phyloP scores from a whole-genome alignment of 2,888 invertebrate species.

The Volucella inanis region DNA sequence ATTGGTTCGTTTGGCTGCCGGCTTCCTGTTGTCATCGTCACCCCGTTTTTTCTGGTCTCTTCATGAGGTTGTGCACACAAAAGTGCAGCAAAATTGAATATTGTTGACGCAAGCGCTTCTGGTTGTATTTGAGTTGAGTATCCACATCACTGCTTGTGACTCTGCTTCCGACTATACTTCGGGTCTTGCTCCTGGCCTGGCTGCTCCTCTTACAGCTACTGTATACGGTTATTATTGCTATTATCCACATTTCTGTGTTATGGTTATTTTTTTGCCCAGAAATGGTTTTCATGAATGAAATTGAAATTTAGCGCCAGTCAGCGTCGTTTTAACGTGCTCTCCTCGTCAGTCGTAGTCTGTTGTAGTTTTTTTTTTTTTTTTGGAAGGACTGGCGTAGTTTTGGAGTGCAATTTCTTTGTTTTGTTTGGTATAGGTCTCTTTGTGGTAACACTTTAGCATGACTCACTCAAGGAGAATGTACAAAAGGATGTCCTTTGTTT shows the following conservation, averaged over 20 bases:
- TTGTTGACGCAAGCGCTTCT: conserved; percentile 69
- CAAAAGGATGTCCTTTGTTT: conserved; percentile 64
- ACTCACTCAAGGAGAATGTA: conserved; percentile 25
- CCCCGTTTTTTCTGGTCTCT: conserved; percentile 14
- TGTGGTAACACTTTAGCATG: conserved; percentile 10
- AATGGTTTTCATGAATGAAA: conserved; percentile 72
- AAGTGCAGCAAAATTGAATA: conserved; percentile 43
- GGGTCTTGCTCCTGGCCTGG: neutral
- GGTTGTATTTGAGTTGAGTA: conserved; percentile 1
- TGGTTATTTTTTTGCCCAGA: conserved; percentile 19
- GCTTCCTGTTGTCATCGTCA: conserved; percentile 58
- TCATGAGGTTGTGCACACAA: conserved; percentile 27
- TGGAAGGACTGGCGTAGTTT: conserved; percentile 27
- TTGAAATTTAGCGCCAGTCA: conserved; percentile 50
- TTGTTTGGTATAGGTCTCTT: conserved; percentile 61
- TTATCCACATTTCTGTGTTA: conserved; percentile 40
- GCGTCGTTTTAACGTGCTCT: conserved; percentile 17
- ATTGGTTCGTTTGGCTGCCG: conserved; percentile 9
- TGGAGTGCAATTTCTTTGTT: conserved; percentile 50
- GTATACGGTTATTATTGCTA: conserved; percentile 65
- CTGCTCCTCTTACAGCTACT: conserved; percentile 1
- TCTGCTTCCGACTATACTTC: no score
- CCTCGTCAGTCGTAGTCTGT: neutral
- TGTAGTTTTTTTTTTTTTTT: conserved; percentile 38
- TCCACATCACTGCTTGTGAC: neutral